phyloP scores from a whole-genome alignment of 2,113 vertebrate genomes.

The Mesoclemmys tuberculata region DNA sequence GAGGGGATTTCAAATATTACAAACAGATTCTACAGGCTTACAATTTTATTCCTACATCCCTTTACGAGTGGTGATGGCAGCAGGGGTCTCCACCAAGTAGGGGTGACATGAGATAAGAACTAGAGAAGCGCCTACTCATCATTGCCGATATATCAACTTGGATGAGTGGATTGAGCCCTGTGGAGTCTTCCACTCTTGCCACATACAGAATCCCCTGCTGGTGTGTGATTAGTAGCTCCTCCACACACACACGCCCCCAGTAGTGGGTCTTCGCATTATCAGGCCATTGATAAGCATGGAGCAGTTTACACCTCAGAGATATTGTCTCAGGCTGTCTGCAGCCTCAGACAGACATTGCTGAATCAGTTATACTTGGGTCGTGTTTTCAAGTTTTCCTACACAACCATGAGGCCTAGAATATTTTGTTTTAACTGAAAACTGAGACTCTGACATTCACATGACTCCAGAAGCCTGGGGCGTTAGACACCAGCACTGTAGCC shows the following conservation, averaged over 20 bases:
- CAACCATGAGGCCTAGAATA: background rate
- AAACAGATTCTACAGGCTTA: no score
- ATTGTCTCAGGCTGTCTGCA: background rate
- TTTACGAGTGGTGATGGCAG: no score
- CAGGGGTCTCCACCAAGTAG: background rate
- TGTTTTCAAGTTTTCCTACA: accelerated
- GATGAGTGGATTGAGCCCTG: background rate
- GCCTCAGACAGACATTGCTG: background rate
- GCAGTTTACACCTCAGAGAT: background rate
- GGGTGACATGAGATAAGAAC: background rate
- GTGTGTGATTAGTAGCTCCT: accelerated
- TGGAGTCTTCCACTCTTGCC: background rate
- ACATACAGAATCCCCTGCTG: background rate
- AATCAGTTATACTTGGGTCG: background rate
- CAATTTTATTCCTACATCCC: no score
- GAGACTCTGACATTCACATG: accelerated
- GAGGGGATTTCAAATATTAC: no score
- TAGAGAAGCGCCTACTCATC: background rate
- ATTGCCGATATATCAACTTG: background rate
- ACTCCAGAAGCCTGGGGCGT: background rate
- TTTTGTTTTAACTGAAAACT: background rate
- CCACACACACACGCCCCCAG: accelerated
- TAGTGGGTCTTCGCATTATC: background rate
- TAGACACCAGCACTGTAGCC: background rate
- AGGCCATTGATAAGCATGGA: background rate